Evolutionary conservation across 2,888 invertebrate genomes (phyloP), one percentile per base, ranked within the genome.

Genomic region (Scaeva pyrastri): DNA sequence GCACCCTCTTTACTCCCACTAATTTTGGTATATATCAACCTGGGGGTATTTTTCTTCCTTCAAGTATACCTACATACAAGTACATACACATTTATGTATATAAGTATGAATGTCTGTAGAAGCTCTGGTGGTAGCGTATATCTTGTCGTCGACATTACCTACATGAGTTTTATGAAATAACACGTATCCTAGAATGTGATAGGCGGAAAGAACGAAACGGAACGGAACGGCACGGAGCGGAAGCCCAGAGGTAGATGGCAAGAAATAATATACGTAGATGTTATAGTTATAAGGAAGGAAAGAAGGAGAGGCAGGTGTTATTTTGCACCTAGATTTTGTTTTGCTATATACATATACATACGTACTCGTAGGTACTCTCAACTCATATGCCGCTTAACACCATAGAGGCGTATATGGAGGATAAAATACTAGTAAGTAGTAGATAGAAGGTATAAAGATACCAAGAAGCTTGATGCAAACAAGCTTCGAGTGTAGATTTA

Each of bases 371-470:
- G n/a, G n/a, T n/a, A n/a, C n/a, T n/a, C 2, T 31, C 8, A 31
- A 31, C 82, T 86, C 86, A 86, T 86, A 31, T 86, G 86, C 82
- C 74, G 86, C 73, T 86, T 86, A 78, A 82, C 82, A 86, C 82
- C 48, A 82, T 70, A 52, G 52, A 52, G 50, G 60, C 45, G 56
- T 48, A 48, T 56, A 56, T 56, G 68, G 64, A 43, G 62, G 50
- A 50, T 50, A 68, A 36, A 31, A 31, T 31, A 31, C n/a, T n/a
- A n/a, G n/a, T n/a, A n/a, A n/a, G n/a, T n/a, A 8, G 31, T 31
- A 31, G 31, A 8, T 31, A 7, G 8, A 31, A 31, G 5, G 8
- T 31, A 31, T 31, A 31, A 31, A 31, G 5, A 31, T 31, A 31
- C 31, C 8, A 31, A 31, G 66, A 19, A 58, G 66, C 58, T 76